Base-by-base conservation (phyloP, 1,140 invertebrate species). In the Drosophila ananassae region DNA sequence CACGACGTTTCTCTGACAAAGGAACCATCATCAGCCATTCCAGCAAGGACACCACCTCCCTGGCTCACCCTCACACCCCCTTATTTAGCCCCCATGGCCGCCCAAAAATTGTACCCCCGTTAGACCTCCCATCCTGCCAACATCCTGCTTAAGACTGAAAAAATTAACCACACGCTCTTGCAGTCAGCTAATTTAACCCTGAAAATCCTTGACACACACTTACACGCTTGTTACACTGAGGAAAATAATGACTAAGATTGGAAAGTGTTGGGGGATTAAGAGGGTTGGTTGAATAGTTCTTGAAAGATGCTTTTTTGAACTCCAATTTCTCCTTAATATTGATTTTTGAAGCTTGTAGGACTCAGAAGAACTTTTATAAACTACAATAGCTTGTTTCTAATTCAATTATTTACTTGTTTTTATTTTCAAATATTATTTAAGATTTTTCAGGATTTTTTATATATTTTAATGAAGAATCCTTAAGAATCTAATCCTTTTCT, bases 121-220 rank as follows among this genome's bases (percentile, higher is more conserved):
- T 7, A 8, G 30, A 1, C 25, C 25, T 28, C 3, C 25, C 17
- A 17, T 28, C 25, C 30, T 8, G 6, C 48, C 5, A 8, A 9
- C 0, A 12, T 39, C n/a, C 8, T 22, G 22, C 46, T 44, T 24
- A 4, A 41, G 59, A 51, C 32, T 55, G 62, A 51, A 75, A 79
- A 87, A 77, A 87, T 87, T 89, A 87, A 89, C 85, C 79, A 64
- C 83, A 89, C 72, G 78, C 67, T 68, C 73, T 68, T 47, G 25
- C 73, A 85, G 63, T 47, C 81, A 87, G 82, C 82, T 82, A 87
- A 87, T 87, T 87, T 89, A 79, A 79, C 82, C 78, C 75, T 76
- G 83, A 82, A 79, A 62, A 61, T 63, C 58, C 82, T 82, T 62
- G 46, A 64, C 59, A 56, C 39, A 78, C 34, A 61, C n/a, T 21